Percentiles rank a stretch among this genome's conserved stretches.
phyloP scores from a whole-genome alignment of 2,797 vertebrate species.

The Holocentrus rufus region DNA sequence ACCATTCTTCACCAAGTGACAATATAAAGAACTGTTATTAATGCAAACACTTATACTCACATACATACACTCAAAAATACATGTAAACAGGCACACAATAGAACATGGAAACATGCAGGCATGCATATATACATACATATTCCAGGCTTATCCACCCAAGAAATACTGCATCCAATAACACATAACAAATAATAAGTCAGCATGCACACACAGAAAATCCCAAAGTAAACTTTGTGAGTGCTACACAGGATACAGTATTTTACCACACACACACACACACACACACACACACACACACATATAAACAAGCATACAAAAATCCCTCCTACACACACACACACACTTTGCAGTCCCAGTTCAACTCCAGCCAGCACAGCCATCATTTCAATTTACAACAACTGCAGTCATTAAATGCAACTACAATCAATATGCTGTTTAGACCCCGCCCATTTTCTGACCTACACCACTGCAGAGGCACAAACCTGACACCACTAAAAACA shows the following conservation, averaged over 20 bases:
- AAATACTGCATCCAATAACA: background rate
- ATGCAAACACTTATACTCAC: background rate
- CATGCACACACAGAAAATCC: background rate
- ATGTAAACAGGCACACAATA: background rate
- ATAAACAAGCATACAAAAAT: background rate
- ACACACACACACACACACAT: slow-evolving; percentile 12
- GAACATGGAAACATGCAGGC: slow-evolving; percentile 3
- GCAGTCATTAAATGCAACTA: slow-evolving; percentile 64
- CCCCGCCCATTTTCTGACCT: slow-evolving; percentile 43
- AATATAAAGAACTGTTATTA: slow-evolving; percentile 35
- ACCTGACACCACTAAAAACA: background rate
- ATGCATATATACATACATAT: background rate
- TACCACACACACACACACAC: background rate
- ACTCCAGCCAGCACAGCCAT: slow-evolving; percentile 46
- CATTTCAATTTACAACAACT: slow-evolving; percentile 76
- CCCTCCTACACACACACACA: slow-evolving; percentile 14
- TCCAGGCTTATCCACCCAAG: background rate
- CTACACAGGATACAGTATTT: background rate
- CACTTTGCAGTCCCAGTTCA: background rate
- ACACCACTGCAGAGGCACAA: slow-evolving; percentile 44
- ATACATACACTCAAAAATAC: background rate
- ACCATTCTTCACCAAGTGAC: slow-evolving; percentile 40
- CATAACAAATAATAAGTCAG: background rate
- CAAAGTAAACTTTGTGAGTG: background rate
- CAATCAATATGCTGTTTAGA: slow-evolving; percentile 64